These are phyloP conservation scores for Leistus spinibarbis DNA, from an alignment of 2,888 invertebrate species.

Conservation along the genomic window DNA sequence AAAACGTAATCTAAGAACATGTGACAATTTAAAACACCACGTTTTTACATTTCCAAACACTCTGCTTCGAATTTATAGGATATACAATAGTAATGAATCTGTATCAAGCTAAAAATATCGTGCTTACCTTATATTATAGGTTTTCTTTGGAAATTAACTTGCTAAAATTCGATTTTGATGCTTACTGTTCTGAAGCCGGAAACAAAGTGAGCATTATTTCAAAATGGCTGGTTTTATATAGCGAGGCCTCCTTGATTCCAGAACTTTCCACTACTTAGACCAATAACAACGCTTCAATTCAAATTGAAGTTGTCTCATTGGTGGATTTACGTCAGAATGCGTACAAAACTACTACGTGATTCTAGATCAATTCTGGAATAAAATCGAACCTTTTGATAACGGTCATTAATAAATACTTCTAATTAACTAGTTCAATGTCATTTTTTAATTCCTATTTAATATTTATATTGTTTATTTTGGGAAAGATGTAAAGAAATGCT, in stretches of 20 bases:
- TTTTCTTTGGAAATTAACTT: conserved; percentile 35
- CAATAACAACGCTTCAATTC: conserved; percentile 45
- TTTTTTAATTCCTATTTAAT: neutral
- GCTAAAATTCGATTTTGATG: conserved; percentile 29
- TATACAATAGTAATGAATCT: neutral
- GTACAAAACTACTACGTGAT: conserved; percentile 12
- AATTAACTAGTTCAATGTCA: neutral
- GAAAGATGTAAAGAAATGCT: neutral
- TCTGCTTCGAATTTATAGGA: neutral
- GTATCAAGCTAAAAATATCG: neutral
- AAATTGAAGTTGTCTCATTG: conserved; percentile 43
- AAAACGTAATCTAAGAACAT: neutral
- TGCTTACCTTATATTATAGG: conserved; percentile 25
- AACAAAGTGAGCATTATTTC: conserved; percentile 33
- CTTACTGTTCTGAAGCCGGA: conserved; percentile 26
- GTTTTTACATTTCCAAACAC: neutral
- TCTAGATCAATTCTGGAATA: neutral
- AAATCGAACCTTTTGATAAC: neutral
- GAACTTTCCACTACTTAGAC: conserved; percentile 50
- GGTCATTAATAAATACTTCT: neutral
- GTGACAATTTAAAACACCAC: neutral
- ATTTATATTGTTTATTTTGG: neutral
- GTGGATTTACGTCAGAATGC: conserved; percentile 38
- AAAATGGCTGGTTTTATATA: conserved; percentile 55
- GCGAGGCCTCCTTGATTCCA: conserved; percentile 49